These are phyloP conservation scores for Machaerirhynchus nigripectus DNA, from an alignment of 2,113 vertebrate species.

Conservation along the genomic window DNA sequence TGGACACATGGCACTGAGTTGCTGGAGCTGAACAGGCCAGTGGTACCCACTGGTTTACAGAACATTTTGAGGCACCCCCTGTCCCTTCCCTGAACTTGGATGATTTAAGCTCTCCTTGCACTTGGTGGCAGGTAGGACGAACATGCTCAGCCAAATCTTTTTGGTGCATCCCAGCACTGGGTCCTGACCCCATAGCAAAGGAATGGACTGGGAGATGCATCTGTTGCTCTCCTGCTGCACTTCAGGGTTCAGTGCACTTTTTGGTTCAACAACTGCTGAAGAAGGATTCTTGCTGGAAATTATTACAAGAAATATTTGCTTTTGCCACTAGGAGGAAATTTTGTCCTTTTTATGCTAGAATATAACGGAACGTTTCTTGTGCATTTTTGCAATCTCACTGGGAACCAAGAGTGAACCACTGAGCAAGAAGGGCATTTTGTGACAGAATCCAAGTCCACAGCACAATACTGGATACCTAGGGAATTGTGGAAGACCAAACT, in stretches of 20 bases:
- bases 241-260: not conserved
- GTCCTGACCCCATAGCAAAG: not conserved
- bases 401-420: not conserved
- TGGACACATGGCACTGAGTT: not conserved
- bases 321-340: not conserved
- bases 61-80: accelerated
- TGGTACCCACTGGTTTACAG: not conserved
- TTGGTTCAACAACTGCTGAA: not conserved
- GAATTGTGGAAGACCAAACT: not conserved
- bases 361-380: not conserved
- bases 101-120: not conserved
- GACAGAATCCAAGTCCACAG: not conserved
- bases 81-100: not conserved
- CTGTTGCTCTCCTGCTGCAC: not conserved
- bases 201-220: not conserved
- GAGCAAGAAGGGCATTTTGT: not conserved
- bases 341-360: not conserved
- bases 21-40: not conserved
- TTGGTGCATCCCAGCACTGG: not conserved
- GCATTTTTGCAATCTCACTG: not conserved
- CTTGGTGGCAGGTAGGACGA: not conserved
- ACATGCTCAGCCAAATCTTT: not conserved
- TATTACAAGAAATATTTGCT: not conserved
- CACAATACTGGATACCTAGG: not conserved
- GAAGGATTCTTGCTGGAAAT: not conserved